Conservation (phyloP, 1,140 invertebrate species). For the Heliconius congener region DNA sequence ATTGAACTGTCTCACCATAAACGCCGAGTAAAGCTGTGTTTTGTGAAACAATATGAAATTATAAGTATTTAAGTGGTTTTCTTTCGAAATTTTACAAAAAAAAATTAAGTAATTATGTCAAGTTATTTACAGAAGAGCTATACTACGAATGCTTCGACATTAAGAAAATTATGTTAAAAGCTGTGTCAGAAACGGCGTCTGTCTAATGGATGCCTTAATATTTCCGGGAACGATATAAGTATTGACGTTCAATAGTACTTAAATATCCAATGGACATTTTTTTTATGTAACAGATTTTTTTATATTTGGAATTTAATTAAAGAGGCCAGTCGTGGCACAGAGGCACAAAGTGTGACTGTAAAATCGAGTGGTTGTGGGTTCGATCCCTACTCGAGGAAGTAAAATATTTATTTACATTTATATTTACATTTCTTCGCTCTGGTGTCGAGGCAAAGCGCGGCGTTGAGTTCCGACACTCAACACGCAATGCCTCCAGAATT, state of each 20-base stretch:
- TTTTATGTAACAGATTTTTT: neutral
- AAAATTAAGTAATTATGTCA: neutral
- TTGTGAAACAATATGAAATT: neutral
- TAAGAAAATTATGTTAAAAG: conserved; percentile 21
- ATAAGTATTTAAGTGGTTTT: neutral
- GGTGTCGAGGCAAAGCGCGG: no score
- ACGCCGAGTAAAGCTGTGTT: neutral
- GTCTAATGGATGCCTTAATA: conserved; percentile 21
- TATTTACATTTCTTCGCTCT: no score
- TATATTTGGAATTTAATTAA: neutral
- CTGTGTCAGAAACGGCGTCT: conserved; percentile 8
- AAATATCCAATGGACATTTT: neutral
- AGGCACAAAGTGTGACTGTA: no score
- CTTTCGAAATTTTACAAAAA: neutral
- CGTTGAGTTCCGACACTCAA: no score
- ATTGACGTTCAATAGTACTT: conserved; percentile 18
- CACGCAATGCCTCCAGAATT: no score
- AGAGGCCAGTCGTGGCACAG: no score
- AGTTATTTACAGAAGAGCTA: conserved; percentile 12
- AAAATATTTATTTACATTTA: no score
- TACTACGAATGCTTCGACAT: conserved; percentile 8
- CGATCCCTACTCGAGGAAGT: no score
- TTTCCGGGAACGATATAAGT: conserved; percentile 15
- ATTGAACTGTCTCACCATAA: no score
- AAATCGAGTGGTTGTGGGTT: no score